phyloP scores from a whole-genome alignment of 2,888 invertebrate species.

The Tetragonula carbonaria region DNA sequence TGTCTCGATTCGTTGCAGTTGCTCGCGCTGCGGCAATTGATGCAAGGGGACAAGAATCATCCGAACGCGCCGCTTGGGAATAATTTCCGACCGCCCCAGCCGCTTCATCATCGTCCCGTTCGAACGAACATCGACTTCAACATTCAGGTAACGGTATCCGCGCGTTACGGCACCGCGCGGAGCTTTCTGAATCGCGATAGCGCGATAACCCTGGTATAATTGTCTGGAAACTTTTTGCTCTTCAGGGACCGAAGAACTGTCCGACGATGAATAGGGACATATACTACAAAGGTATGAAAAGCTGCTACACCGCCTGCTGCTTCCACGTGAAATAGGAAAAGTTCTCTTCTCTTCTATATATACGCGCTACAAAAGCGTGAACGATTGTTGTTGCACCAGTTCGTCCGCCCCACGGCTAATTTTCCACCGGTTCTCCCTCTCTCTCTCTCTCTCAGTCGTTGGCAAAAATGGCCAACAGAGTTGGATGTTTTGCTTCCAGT shows the following conservation, averaged over 20 bases:
- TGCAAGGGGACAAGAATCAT: slow-evolving; percentile 94
- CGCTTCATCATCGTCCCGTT: slow-evolving; percentile 96
- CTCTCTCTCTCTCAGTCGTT: neutral
- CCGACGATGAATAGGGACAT: slow-evolving; percentile 97
- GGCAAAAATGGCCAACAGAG: neutral
- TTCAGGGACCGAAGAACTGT: slow-evolving; percentile 91
- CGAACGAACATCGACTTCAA: slow-evolving; percentile 99
- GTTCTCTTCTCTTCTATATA: slow-evolving; percentile 34
- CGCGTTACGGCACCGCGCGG: neutral
- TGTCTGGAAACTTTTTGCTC: slow-evolving; percentile 43
- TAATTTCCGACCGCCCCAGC: slow-evolving; percentile 97
- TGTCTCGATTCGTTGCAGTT: slow-evolving; percentile 86
- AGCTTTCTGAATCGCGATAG: neutral
- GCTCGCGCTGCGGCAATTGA: slow-evolving; percentile 92
- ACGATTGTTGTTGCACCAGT: neutral
- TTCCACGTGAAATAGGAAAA: slow-evolving; percentile 51
- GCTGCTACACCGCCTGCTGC: slow-evolving; percentile 11
- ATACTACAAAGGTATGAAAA: slow-evolving; percentile 92
- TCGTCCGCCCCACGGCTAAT: neutral
- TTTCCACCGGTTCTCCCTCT: slow-evolving; percentile 19
- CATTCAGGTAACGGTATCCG: slow-evolving; percentile 56
- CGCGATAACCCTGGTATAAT: slow-evolving; percentile 22
- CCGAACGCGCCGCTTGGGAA: slow-evolving; percentile 96
- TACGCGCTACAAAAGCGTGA: slow-evolving; percentile 10
- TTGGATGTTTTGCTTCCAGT: neutral